phyloP scores from a whole-genome alignment of 2,797 vertebrate genomes.

The Lepidocolaptes lacrymiger region DNA sequence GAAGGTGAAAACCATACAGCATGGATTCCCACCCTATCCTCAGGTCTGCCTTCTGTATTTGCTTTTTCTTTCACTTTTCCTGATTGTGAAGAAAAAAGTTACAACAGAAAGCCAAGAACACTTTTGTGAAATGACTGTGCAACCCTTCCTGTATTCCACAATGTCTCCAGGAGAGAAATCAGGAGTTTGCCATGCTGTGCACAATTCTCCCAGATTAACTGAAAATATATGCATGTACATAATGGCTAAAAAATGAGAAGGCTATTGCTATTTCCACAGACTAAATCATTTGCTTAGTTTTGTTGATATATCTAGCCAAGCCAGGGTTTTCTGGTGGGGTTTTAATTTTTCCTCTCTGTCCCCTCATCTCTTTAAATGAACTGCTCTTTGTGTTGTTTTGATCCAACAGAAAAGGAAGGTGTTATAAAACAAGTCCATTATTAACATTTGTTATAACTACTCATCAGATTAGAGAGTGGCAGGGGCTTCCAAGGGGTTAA shows the following conservation, averaged over 20 bases:
- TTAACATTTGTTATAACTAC: not conserved
- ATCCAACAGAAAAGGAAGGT: not conserved
- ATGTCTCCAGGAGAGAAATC: not conserved
- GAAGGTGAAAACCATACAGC: not conserved
- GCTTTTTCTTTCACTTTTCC: not conserved
- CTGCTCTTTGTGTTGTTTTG: not conserved
- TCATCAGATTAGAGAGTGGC: not conserved
- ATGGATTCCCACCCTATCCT: not conserved
- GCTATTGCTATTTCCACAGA: not conserved
- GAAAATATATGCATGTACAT: not conserved
- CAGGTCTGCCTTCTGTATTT: not conserved
- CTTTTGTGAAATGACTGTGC: not conserved
- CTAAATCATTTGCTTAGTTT: not conserved
- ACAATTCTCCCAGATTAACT: not conserved
- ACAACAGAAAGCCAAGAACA: not conserved
- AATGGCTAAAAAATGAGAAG: not conserved
- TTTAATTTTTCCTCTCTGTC: not conserved
- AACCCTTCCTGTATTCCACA: rapidly evolving
- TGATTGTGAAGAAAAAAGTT: not conserved
- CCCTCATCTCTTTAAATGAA: not conserved
- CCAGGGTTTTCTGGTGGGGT: not conserved
- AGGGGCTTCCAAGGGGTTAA: not conserved
- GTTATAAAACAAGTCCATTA: not conserved
- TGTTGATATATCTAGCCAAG: not conserved
- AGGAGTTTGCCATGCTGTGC: not conserved